phyloP scores from a whole-genome alignment of 2,797 vertebrate species.

The Syncerus caffer region DNA sequence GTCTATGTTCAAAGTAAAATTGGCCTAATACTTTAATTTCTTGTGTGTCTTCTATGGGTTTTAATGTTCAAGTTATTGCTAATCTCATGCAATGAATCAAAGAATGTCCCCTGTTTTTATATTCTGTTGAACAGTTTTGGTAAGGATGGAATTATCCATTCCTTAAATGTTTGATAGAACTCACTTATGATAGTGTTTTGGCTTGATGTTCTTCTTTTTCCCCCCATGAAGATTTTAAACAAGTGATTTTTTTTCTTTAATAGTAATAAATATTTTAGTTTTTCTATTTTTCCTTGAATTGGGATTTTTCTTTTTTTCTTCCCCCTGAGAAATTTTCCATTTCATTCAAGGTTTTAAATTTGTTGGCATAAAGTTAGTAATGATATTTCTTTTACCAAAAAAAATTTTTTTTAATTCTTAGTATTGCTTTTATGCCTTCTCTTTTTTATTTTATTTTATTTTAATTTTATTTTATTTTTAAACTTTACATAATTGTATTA shows the following conservation, averaged over 20 bases:
- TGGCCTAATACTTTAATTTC: not conserved
- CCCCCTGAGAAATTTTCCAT: not conserved
- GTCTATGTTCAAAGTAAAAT: not conserved
- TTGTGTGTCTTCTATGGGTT: not conserved
- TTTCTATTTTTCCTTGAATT: not conserved
- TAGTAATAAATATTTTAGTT: not conserved
- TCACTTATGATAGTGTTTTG: not conserved
- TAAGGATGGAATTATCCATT: not conserved
- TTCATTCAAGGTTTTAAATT: not conserved
- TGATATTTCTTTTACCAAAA: not conserved
- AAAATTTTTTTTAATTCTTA: not conserved
- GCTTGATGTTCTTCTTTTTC: not conserved
- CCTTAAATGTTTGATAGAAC: not conserved
- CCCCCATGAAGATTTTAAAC: not conserved
- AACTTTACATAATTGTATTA: no score
- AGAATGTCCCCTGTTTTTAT: not conserved
- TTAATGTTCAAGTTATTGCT: not conserved
- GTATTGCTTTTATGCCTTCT: not conserved
- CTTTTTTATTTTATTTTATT: no score
- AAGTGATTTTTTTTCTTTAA: not conserved
- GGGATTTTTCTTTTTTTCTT: not conserved
- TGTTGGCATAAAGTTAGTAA: not conserved
- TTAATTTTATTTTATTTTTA: no score
- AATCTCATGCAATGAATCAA: not conserved
- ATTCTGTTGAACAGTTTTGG: constrained; percentile 4